Evolutionary conservation across 2,797 vertebrate genomes (phyloP), one percentile per base, ranked within the genome.

Genomic region (Coccyzus lansbergi): DNA sequence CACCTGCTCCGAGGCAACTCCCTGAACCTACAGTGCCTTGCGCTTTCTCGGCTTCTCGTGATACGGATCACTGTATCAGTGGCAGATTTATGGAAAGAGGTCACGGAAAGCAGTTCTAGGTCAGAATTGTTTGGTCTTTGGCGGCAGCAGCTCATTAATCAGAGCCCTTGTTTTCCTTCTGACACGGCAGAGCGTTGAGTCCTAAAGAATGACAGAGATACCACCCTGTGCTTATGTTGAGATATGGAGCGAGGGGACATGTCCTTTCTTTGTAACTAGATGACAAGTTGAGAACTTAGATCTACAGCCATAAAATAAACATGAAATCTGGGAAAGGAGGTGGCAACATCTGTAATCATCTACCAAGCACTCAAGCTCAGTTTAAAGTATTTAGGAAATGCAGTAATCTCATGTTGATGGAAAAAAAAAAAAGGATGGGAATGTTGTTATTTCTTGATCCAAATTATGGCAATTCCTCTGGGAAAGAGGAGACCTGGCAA

Each of bases 311-410:
- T 64, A 93, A 93, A 91, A 88, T 68, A 95, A 95, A 95, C 91
- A 88, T 6, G 72, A 51, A 29, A 84, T 90, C 83, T 96, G 94
- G 92, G 94, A 95, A 93, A 95, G 64, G 85, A 94, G 90, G 65
- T 96, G 93, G 90, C 92, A 95, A 83, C 65, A 83, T 95, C 91
- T 96, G 92, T 77, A 56, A 8, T 97, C 91, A 79, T 91, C 86
- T 90, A 53, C 86, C 92, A 92, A 28, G 86, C 86, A 89, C 83
- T 93, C 78, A 28, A 91, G 64, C 36, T 44, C 49, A 34, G 64
- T 88, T 87, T 88, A 36, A 92, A 93, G 93, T 83, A 89, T 94
- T 95, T 97, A 79, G 94, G 91, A 97, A 96, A 95, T 94, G 92
- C 67, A 76, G 67, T 90, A 84, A 97, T 93, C 95, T 92, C 87